Evolutionary conservation across 2,113 vertebrate genomes (phyloP).

Genomic region (Tyrannus savana): DNA sequence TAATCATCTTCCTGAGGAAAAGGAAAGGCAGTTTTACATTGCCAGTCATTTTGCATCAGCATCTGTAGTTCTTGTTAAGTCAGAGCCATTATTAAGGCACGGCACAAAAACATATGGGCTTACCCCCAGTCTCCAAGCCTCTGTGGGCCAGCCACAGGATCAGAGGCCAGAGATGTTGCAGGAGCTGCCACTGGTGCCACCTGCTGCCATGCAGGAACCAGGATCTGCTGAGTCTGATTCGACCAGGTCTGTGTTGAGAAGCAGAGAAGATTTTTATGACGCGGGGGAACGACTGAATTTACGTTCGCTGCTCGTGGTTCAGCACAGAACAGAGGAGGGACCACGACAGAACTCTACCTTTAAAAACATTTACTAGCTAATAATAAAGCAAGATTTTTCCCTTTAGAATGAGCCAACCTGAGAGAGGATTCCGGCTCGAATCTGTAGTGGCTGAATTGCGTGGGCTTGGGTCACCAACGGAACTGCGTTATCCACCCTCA

Average conservation of each 20-base stretch:
- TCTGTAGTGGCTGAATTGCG: slow-evolving; percentile 90
- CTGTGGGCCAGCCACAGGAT: slow-evolving; percentile 90
- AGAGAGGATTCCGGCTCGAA: slow-evolving; percentile 92
- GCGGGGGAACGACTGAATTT: fast-evolving
- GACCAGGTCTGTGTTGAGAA: slow-evolving; percentile 89
- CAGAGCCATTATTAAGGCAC: neutral
- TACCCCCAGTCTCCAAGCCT: slow-evolving; percentile 97
- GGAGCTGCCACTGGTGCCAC: slow-evolving; percentile 85
- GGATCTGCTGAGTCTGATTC: slow-evolving; percentile 89
- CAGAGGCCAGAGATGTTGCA: slow-evolving; percentile 84
- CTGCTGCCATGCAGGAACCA: slow-evolving; percentile 96
- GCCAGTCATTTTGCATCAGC: neutral
- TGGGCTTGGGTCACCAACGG: slow-evolving; percentile 92
- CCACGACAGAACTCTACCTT: neutral
- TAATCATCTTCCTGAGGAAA: slow-evolving; percentile 89
- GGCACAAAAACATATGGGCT: slow-evolving; percentile 16
- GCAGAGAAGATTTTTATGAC: neutral
- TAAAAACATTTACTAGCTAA: neutral
- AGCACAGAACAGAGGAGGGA: neutral
- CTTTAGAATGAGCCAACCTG: slow-evolving; percentile 78
- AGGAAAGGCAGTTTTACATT: slow-evolving; percentile 9
- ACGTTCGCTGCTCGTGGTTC: neutral
- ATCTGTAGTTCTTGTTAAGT: neutral
- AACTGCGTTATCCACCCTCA: slow-evolving; percentile 91
- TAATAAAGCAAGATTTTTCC: neutral